A percentile compares a stretch with the other conserved stretches of the same genome.
These are phyloP conservation scores for Antitype chi DNA, from an alignment of 2,888 invertebrate species.

Conservation along the genomic window DNA sequence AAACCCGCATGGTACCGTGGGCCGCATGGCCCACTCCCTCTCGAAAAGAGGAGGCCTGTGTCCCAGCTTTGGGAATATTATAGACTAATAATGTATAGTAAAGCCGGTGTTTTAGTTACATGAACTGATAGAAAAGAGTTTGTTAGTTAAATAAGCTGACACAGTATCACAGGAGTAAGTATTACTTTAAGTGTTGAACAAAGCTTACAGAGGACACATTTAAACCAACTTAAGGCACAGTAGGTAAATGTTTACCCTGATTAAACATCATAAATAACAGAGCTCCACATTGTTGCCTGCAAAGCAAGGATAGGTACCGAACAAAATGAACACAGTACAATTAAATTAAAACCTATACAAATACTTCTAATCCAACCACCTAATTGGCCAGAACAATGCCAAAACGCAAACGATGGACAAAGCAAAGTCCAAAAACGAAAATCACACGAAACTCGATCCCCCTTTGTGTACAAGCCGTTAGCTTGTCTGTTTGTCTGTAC, in stretches of 20 bases:
- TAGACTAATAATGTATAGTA: neutral
- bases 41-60: no score
- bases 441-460: constrained; percentile 60
- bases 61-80: no score
- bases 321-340: constrained; percentile 34
- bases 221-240: neutral
- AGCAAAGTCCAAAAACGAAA: constrained; percentile 54
- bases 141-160: constrained; percentile 2
- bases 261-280: constrained; percentile 41
- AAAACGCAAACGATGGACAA: constrained; percentile 52
- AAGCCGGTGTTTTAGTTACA: neutral
- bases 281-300: neutral
- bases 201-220: neutral
- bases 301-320: constrained; percentile 15
- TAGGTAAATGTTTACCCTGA: constrained; percentile 7
- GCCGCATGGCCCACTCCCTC: no score
- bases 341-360: constrained; percentile 56
- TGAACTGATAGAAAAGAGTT: neutral
- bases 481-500: constrained; percentile 78
- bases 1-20: no score
- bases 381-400: constrained; percentile 57
- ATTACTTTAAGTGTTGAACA: neutral
- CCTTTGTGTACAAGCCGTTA: constrained; percentile 78
- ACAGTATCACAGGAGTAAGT: neutral
- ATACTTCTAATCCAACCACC: constrained; percentile 47